A percentile compares a stretch with the other conserved stretches of the same genome.
These are phyloP conservation scores for Phymatocera aterrima DNA, from an alignment of 2,888 invertebrate species.

Conservation along the genomic window DNA sequence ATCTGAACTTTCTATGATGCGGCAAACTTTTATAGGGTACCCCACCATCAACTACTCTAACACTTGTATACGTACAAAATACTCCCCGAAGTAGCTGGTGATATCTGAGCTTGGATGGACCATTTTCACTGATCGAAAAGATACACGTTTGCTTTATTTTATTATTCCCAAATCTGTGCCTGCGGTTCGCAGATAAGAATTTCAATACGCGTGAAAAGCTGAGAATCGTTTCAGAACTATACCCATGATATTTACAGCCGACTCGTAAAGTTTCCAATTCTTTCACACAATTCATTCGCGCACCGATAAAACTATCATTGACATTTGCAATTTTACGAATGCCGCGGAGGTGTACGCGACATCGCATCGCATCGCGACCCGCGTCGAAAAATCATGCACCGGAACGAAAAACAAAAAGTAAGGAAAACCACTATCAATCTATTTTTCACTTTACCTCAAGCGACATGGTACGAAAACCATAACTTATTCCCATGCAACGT, in stretches of 20 bases:
- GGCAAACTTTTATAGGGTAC: slow-evolving; percentile 29
- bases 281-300: neutral
- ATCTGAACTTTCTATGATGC: slow-evolving; percentile 20
- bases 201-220: no score
- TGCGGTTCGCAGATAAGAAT: no score
- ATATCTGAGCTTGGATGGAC: neutral
- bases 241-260: no score
- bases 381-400: no score
- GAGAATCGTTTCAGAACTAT: no score
- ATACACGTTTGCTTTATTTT: no score
- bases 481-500: neutral
- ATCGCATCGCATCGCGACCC: no score
- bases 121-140: no score
- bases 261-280: no score
- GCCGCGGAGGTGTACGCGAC: no score
- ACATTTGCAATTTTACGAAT: neutral
- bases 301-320: neutral
- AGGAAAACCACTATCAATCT: neutral
- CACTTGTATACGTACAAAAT: neutral
- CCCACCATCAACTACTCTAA: slow-evolving; percentile 20
- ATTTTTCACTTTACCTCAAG: neutral
- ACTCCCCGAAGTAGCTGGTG: neutral
- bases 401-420: no score
- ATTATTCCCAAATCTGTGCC: no score
- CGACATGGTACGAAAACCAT: neutral